phyloP scores from a whole-genome alignment of 2,888 invertebrate species.

The Drosophila infuscata region DNA sequence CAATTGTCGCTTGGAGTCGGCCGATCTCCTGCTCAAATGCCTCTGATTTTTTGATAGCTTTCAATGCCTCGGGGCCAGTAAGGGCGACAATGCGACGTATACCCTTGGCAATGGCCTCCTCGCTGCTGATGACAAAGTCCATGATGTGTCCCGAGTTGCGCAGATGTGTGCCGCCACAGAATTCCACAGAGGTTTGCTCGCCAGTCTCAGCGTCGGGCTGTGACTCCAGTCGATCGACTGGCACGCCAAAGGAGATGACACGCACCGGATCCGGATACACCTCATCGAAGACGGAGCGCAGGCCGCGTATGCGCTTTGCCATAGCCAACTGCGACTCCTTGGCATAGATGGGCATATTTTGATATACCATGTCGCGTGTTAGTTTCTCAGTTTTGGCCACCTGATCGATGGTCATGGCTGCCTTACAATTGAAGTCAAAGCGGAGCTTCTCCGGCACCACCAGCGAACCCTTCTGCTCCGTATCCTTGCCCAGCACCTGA shows the following conservation, averaged over 20 bases:
- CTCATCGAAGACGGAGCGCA: slow-evolving; percentile 99
- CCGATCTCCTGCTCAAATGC: slow-evolving; percentile 91
- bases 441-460: slow-evolving; percentile 98
- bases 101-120: slow-evolving; percentile 99
- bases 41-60: slow-evolving; percentile 93
- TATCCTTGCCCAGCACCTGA: slow-evolving; percentile 94
- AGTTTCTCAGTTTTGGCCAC: slow-evolving; percentile 94
- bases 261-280: slow-evolving; percentile 98
- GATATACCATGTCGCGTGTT: slow-evolving; percentile 90
- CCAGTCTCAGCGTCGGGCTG: slow-evolving; percentile 94
- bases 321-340: slow-evolving; percentile 92
- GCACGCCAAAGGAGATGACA: slow-evolving; percentile 96
- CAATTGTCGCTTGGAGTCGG: slow-evolving; percentile 87
- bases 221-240: slow-evolving; percentile 94
- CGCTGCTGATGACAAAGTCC: slow-evolving; percentile 97
- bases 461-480: slow-evolving; percentile 98
- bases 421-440: slow-evolving; percentile 98
- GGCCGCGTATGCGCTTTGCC: slow-evolving; percentile 96
- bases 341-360: slow-evolving; percentile 93
- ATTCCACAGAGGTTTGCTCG: slow-evolving; percentile 96
- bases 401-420: slow-evolving; percentile 95
- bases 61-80: slow-evolving; percentile 96
- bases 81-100: slow-evolving; percentile 98
- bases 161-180: slow-evolving; percentile 99
- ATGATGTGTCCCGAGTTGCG: slow-evolving; percentile 96